Evolutionary conservation across 2,113 vertebrate species (phyloP).

Genomic region (Fulmarus glacialis): DNA sequence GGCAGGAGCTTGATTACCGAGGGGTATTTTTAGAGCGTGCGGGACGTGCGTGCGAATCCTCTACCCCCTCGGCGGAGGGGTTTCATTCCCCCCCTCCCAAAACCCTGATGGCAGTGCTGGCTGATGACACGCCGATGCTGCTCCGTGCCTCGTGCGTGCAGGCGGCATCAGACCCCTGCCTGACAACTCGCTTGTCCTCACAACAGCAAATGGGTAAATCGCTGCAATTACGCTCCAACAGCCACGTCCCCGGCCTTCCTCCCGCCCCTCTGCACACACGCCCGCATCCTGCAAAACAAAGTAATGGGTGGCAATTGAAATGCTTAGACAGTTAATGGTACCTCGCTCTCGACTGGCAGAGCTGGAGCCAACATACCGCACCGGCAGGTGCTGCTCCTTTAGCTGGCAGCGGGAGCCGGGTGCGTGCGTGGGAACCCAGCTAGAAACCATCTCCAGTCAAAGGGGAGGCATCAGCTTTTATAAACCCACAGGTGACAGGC

Average conservation of each 20-base stretch:
- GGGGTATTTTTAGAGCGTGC: constrained; percentile 65
- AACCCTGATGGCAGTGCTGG: neutral
- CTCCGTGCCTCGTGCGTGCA: constrained; percentile 11
- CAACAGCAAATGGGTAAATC: constrained; percentile 65
- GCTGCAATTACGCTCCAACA: constrained; percentile 56
- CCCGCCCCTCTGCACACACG: fast-evolving
- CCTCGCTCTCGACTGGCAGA: neutral
- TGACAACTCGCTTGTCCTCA: constrained; percentile 13
- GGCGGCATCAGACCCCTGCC: constrained; percentile 41
- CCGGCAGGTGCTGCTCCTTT: neutral
- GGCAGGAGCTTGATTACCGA: constrained; percentile 36
- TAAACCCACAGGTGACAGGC: constrained; percentile 48
- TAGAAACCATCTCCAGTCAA: constrained; percentile 42
- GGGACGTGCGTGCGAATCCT: constrained; percentile 48
- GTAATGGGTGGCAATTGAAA: neutral
- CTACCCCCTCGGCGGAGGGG: neutral
- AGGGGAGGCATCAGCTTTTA: constrained; percentile 36
- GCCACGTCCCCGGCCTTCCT: neutral
- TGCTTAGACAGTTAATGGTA: neutral
- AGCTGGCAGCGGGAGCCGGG: constrained; percentile 33
- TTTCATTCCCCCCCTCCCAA: neutral
- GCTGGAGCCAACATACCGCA: neutral
- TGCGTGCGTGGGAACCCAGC: neutral
- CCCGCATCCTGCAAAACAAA: neutral
- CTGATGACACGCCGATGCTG: constrained; percentile 49